Base-by-base conservation (phyloP, 30 jellyfish, hydroid and myxozoan genomes). In the Aurelia sp. region DNA sequence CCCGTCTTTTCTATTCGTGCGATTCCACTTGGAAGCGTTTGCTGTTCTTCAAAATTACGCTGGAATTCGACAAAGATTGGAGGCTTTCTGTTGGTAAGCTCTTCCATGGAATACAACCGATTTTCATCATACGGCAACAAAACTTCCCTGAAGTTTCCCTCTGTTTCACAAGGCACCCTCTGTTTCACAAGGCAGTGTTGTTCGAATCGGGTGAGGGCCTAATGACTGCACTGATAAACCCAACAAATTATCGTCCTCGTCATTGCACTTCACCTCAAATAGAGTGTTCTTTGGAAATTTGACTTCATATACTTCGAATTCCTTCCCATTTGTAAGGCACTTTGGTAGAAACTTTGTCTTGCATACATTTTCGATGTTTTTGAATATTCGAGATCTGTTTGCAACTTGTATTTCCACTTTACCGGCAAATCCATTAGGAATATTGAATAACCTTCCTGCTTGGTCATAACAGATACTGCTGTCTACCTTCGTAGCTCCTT, bases 111-210 rank as follows among this genome's bases (percentile, higher is more conserved):
- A 35, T 48, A 74, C 17, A 53, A 3, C 72, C 35, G 72, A 59
- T 74, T 50, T 23, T 50, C 58, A 59, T 74, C 85, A 9, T 53
- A 50, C 20, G 67, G 72, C 60, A 23, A 15, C 30, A 74, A 8
- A 19, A n/a, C 64, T 74, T 74, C 85, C 57, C n/a, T 52, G 57
- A 74, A 74, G 48, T 74, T 52, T 16, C 85, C 85, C 41, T n/a
- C 19, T 3, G 21, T 59, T 23, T 21, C 55, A 11, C 22, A 13
- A 10, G 85, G 85, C 58, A 74, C 85, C 85, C 41, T n/a, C 19
- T 3, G 21, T 59, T 23, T 21, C 55, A 11, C 22, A 13, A 10
- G 85, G 85, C 58, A 74, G 23, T n/a, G 60, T 20, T 62, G 31
- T 59, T 11, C 69, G n/a, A 16, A 52, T 62, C 0, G 85, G 73